A percentile compares a stretch with the other conserved stretches of the same genome.
phyloP scores from a whole-genome alignment of 1,140 invertebrate genomes.

The Neelides sp. region DNA sequence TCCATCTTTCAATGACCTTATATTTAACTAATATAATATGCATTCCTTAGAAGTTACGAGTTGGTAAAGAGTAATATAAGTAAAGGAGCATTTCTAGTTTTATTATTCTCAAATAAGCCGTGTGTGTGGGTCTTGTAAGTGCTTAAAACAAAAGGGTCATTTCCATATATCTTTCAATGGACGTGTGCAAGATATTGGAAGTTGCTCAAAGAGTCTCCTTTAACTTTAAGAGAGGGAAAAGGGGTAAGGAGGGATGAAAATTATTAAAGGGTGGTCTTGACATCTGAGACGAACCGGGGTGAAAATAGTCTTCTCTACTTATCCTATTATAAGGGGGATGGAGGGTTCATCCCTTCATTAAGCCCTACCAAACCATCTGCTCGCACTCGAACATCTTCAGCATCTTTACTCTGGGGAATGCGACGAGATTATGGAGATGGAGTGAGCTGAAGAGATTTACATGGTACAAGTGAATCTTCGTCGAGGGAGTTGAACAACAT shows the following conservation, averaged over 20 bases:
- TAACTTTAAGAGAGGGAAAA: neutral
- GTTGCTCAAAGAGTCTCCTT: neutral
- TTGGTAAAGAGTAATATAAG: too few relatives aligned
- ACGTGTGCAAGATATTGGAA: slow-evolving; percentile 6
- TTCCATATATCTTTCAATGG: slow-evolving; percentile 11
- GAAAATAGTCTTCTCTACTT: neutral
- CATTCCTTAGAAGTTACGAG: too few relatives aligned
- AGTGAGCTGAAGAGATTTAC: neutral
- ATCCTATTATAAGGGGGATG: neutral
- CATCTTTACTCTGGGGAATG: too few relatives aligned
- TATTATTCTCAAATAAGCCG: too few relatives aligned
- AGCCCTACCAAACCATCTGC: slow-evolving; percentile 6
- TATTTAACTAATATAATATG: too few relatives aligned
- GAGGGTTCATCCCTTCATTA: slow-evolving; percentile 4
- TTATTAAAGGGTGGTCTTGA: slow-evolving; percentile 5
- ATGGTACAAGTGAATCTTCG: too few relatives aligned
- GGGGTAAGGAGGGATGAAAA: too few relatives aligned
- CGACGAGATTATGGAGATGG: neutral
- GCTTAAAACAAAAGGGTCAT: neutral
- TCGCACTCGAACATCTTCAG: neutral
- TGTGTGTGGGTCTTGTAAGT: slow-evolving; percentile 5
- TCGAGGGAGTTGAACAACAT: too few relatives aligned
- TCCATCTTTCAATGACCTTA: too few relatives aligned
- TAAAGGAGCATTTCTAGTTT: too few relatives aligned
- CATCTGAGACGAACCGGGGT: neutral